Conservation (phyloP, 2,113 vertebrate genomes). For the Grammomys surdaster region DNA sequence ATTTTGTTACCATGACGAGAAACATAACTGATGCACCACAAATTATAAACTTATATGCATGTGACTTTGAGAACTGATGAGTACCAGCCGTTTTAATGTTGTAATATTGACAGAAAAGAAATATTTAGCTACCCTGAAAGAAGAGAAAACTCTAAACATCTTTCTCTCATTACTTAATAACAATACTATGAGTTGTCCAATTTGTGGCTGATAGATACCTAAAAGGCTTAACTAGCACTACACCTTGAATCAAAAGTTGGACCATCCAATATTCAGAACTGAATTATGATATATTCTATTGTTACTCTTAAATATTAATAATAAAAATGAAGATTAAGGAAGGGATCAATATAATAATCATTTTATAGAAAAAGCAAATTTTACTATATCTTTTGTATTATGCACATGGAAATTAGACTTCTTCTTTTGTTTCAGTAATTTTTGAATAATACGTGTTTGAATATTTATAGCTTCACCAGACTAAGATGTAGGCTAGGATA, state of each 20-base stretch:
- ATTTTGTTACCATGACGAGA: background rate
- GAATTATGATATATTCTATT: background rate
- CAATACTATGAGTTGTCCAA: background rate
- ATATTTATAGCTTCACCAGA: background rate
- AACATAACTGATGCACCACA: background rate
- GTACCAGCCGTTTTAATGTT: background rate
- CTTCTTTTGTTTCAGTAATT: background rate
- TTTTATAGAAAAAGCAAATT: background rate
- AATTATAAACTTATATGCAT: background rate
- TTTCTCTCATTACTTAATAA: background rate
- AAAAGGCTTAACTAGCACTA: background rate
- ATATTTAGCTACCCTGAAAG: background rate
- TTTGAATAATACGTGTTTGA: background rate
- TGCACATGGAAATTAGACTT: background rate
- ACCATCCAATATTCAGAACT: background rate
- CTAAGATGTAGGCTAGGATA: background rate
- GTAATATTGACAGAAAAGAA: background rate
- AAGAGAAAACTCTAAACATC: background rate
- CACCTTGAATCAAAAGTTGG: background rate
- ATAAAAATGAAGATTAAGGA: background rate
- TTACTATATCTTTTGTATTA: background rate
- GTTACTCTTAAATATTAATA: background rate
- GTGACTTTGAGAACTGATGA: background rate
- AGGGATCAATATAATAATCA: background rate
- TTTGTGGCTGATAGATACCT: background rate